Percentiles rank a stretch among this genome's conserved stretches.
Evolutionary conservation across 2,113 vertebrate species (phyloP).

Genomic region (human (Homo sapiens)): DNA sequence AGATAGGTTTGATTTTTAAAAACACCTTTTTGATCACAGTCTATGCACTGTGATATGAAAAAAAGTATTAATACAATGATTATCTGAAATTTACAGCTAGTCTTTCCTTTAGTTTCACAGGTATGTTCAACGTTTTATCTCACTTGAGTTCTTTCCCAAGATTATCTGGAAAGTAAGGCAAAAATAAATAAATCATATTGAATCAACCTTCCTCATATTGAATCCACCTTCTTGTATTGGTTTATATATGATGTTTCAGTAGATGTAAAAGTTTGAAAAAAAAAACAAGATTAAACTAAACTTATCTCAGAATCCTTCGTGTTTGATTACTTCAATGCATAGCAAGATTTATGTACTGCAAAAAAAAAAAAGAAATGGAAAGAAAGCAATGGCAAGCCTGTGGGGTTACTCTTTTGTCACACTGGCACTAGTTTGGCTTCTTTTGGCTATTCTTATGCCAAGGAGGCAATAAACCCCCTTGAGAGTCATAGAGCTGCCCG

Average conservation of each 20-base stretch:
- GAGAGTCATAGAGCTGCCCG: constrained; percentile 75
- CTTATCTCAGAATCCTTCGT: constrained; percentile 15
- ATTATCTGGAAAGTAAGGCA: neutral
- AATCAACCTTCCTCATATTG: neutral
- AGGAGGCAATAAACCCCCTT: constrained; percentile 83
- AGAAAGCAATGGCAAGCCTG: constrained; percentile 57
- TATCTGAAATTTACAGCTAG: neutral
- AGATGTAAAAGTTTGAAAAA: neutral
- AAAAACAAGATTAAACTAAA: neutral
- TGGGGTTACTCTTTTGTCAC: constrained; percentile 75
- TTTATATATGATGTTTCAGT: neutral
- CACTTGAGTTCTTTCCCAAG: neutral
- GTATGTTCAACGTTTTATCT: neutral
- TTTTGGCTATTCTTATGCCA: constrained; percentile 82
- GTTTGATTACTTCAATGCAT: constrained; percentile 49
- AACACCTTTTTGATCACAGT: neutral
- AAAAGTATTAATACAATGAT: neutral
- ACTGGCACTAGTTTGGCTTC: constrained; percentile 74
- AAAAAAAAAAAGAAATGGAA: neutral
- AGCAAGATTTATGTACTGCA: constrained; percentile 75
- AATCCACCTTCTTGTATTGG: neutral
- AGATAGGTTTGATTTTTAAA: neutral
- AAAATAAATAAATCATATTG: neutral
- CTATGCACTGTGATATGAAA: neutral
- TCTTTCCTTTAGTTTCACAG: neutral